A percentile compares a stretch with the other conserved stretches of the same genome.
phyloP scores from a whole-genome alignment of 2,888 invertebrate species.

The Chaetogeoica ovagalla region DNA sequence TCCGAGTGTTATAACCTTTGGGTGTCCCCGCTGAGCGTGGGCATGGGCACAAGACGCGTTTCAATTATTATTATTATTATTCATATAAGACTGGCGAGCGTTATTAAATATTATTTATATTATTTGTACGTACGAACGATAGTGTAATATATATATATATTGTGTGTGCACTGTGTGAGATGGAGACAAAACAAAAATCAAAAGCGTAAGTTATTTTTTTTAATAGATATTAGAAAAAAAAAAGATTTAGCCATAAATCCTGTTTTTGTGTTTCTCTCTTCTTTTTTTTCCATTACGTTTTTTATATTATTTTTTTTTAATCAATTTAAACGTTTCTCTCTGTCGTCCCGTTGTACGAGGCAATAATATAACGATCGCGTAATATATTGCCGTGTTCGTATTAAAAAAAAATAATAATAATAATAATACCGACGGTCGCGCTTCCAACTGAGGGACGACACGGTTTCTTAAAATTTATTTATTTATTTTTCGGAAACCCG shows the following conservation, averaged over 20 bases:
- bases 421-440: neutral
- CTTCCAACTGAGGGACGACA: no score
- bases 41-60: constrained; percentile 28
- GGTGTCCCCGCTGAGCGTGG: constrained; percentile 49
- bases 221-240: constrained; percentile 45
- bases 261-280: constrained; percentile 36
- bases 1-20: constrained; percentile 24
- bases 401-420: neutral
- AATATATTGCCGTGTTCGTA: constrained; percentile 36
- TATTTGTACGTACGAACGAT: neutral
- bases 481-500: no score
- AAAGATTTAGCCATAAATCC: constrained; percentile 51
- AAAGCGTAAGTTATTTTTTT: constrained; percentile 45
- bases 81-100: no score
- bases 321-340: constrained; percentile 46
- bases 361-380: constrained; percentile 45
- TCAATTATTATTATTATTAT: constrained; percentile 25
- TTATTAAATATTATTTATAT: no score
- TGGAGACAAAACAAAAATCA: constrained; percentile 10
- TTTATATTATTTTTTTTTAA: constrained; percentile 24
- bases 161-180: neutral
- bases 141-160: neutral
- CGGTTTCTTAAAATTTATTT: no score
- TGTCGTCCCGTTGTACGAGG: constrained; percentile 35
- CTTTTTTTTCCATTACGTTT: neutral